These are phyloP conservation scores for Corythaixoides concolor DNA, from an alignment of 2,113 vertebrate genomes.

Conservation along the genomic window DNA sequence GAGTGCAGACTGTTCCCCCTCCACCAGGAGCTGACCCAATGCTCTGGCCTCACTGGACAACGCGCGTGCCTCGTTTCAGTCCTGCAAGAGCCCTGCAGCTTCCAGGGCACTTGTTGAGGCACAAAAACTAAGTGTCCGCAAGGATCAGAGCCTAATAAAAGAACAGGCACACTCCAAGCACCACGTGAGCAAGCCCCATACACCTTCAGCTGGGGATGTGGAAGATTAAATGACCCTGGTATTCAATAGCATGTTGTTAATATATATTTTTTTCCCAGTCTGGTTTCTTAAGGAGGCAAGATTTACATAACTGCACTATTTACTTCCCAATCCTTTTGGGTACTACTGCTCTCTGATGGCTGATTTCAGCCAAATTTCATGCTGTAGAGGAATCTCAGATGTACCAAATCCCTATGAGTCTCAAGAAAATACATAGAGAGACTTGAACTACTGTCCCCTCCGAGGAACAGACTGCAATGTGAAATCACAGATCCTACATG, in stretches of 20 bases:
- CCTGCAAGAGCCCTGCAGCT: not conserved
- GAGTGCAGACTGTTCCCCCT: not conserved
- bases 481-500: not conserved
- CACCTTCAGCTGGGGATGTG: not conserved
- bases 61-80: not conserved
- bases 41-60: not conserved
- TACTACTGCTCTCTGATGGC: not conserved
- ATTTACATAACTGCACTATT: not conserved
- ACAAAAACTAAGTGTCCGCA: not conserved
- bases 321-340: not conserved
- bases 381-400: not conserved
- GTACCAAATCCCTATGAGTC: not conserved
- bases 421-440: not conserved
- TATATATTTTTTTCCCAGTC: not conserved
- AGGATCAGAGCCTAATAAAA: not conserved
- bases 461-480: not conserved
- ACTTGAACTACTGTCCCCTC: not conserved
- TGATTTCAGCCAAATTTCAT: not conserved
- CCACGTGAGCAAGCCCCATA: not conserved
- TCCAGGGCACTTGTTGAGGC: not conserved
- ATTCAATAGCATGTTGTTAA: not conserved
- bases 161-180: not conserved
- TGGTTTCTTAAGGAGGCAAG: not conserved
- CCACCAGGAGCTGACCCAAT: fast-evolving
- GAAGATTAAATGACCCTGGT: not conserved